Conservation (phyloP, 2,113 vertebrate species). For the Actenoides hombroni region DNA sequence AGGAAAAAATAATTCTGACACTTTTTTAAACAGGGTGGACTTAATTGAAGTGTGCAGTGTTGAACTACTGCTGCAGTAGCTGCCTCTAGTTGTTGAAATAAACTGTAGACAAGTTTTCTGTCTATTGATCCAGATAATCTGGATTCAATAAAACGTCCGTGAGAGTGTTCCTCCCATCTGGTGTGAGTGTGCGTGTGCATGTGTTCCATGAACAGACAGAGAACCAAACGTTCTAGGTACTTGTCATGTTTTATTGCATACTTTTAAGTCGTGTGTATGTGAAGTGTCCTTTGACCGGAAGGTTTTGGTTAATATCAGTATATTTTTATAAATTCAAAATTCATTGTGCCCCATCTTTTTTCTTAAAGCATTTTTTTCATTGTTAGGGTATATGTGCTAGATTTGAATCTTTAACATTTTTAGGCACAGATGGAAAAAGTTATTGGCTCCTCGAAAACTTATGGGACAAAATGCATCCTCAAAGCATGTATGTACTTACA, state of each 20-base stretch:
- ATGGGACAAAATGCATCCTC: conserved; percentile 72
- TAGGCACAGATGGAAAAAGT: conserved; percentile 76
- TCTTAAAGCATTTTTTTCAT: conserved; percentile 63
- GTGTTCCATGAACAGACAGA: conserved; percentile 53
- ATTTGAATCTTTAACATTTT: conserved; percentile 74
- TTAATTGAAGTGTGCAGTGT: conserved; percentile 71
- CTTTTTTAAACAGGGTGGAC: conserved; percentile 79
- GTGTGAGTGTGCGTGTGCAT: conserved; percentile 36
- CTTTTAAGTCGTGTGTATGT: conserved; percentile 72
- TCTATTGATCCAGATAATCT: conserved; percentile 63
- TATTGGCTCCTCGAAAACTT: conserved; percentile 74
- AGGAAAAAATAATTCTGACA: conserved; percentile 46
- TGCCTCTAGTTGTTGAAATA: conserved; percentile 73
- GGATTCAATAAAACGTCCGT: conserved; percentile 48
- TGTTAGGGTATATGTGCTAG: conserved; percentile 70
- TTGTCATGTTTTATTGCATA: conserved; percentile 64
- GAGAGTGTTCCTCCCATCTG: conserved; percentile 29
- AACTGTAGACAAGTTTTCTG: conserved; percentile 67
- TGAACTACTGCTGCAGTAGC: conserved; percentile 72
- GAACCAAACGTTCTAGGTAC: conserved; percentile 69
- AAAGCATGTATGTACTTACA: conserved; percentile 76
- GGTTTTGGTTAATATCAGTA: conserved; percentile 77
- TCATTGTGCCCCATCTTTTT: conserved; percentile 68
- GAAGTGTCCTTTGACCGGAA: conserved; percentile 73
- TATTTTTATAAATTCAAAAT: conserved; percentile 83